Conservation (phyloP, 2,888 invertebrate species). For the Syrista parreyssii region DNA sequence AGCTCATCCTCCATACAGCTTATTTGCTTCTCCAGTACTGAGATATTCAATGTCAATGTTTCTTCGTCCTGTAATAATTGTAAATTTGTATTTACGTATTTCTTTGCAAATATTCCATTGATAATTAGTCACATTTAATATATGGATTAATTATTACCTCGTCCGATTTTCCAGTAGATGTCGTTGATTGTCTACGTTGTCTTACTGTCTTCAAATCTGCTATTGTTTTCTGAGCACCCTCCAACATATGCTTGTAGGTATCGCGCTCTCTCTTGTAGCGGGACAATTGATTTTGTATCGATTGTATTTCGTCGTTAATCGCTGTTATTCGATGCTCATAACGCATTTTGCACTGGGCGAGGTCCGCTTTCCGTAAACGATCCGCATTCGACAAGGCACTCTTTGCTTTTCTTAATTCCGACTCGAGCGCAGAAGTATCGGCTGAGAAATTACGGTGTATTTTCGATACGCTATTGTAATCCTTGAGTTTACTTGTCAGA, state of each 20-base stretch:
- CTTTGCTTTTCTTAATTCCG: conserved; percentile 79
- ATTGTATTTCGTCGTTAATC: conserved; percentile 84
- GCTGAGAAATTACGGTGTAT: conserved; percentile 82
- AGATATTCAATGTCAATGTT: conserved; percentile 74
- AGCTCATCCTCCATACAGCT: conserved; percentile 89
- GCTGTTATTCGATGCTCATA: conserved; percentile 87
- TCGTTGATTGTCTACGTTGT: conserved; percentile 55
- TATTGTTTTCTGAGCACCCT: conserved; percentile 86
- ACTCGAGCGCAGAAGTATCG: conserved; percentile 80
- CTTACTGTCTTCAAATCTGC: conserved; percentile 75
- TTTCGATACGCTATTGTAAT: conserved; percentile 86
- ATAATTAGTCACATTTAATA: conserved; percentile 6
- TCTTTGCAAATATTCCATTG: background rate
- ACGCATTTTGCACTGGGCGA: conserved; percentile 83
- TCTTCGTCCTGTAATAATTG: conserved; percentile 72
- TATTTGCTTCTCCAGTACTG: conserved; percentile 84
- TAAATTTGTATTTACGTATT: background rate
- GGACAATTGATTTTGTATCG: conserved; percentile 80
- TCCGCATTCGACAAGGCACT: conserved; percentile 75
- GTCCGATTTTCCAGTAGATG: conserved; percentile 79
- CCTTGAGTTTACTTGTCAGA: conserved; percentile 81
- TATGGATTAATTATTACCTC: conserved; percentile 68
- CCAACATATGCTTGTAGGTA: conserved; percentile 89
- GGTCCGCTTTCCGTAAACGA: conserved; percentile 80
- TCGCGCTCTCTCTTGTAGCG: conserved; percentile 90